phyloP scores from a whole-genome alignment of 2,113 vertebrate species.

The Oreochromis spilurus region DNA sequence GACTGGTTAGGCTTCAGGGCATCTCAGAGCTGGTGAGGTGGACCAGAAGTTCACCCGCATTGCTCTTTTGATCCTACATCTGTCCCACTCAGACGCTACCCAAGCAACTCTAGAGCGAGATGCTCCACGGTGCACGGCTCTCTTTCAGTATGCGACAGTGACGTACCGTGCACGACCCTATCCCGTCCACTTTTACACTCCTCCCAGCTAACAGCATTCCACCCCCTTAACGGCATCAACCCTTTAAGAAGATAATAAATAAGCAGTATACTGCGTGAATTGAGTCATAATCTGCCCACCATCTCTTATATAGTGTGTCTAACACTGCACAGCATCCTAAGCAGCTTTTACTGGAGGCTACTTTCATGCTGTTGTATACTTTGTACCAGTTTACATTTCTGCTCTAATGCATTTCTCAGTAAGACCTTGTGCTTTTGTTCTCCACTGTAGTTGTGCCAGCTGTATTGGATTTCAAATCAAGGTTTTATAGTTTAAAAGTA shows the following conservation, averaged over 20 bases:
- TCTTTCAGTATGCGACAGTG: not conserved
- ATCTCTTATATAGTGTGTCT: not conserved
- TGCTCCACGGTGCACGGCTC: not conserved
- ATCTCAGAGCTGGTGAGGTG: conserved; percentile 22
- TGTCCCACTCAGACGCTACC: conserved; percentile 5
- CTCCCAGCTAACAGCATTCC: not conserved
- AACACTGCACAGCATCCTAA: not conserved
- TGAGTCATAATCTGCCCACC: not conserved
- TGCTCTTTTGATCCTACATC: not conserved
- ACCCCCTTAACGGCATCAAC: not conserved
- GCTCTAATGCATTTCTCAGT: not conserved
- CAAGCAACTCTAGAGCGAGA: not conserved
- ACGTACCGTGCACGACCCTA: not conserved
- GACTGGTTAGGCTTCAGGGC: conserved; percentile 29
- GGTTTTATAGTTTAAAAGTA: not conserved
- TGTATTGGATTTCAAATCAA: not conserved
- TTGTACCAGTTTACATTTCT: not conserved
- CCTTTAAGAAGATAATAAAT: not conserved
- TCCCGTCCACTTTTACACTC: not conserved
- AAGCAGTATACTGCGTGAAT: not conserved
- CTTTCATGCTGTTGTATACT: not conserved
- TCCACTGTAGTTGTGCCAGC: not conserved
- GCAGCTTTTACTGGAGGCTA: not conserved
- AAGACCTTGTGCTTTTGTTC: not conserved
- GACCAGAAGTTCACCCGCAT: conserved; percentile 7